Evolutionary conservation across 2,797 vertebrate genomes (phyloP).

Genomic region (Propithecus perrieri): DNA sequence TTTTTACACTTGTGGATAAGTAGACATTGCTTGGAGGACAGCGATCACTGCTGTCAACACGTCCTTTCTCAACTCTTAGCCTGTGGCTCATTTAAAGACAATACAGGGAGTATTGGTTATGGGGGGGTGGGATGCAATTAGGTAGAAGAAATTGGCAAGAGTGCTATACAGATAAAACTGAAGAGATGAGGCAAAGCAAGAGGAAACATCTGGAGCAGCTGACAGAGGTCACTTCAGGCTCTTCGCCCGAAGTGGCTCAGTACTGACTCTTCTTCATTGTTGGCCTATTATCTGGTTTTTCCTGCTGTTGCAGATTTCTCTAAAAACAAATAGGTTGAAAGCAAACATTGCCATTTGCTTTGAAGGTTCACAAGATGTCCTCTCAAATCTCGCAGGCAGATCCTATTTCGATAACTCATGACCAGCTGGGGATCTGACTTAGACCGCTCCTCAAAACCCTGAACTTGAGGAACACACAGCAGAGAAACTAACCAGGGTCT

Average conservation of each 20-base stretch:
- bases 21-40: neutral
- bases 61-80: neutral
- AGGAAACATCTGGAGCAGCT: conserved; percentile 78
- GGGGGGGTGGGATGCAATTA: neutral
- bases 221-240: neutral
- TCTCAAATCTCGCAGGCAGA: neutral
- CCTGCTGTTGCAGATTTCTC: conserved; percentile 54
- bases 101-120: neutral
- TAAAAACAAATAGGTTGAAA: conserved; percentile 58
- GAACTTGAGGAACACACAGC: neutral
- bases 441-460: neutral
- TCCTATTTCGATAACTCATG: neutral
- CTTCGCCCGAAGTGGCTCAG: neutral
- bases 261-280: conserved; percentile 35
- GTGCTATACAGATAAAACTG: conserved; percentile 34
- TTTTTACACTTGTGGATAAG: conserved; percentile 25
- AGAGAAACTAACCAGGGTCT: neutral
- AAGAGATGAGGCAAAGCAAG: conserved; percentile 48
- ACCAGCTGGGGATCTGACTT: neutral
- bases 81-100: conserved; percentile 35
- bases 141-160: conserved; percentile 64
- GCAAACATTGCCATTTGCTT: neutral
- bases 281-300: neutral
- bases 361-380: neutral
- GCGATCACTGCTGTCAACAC: conserved; percentile 48